phyloP scores from a whole-genome alignment of 2,888 invertebrate genomes.

The Trachelus tabidus region DNA sequence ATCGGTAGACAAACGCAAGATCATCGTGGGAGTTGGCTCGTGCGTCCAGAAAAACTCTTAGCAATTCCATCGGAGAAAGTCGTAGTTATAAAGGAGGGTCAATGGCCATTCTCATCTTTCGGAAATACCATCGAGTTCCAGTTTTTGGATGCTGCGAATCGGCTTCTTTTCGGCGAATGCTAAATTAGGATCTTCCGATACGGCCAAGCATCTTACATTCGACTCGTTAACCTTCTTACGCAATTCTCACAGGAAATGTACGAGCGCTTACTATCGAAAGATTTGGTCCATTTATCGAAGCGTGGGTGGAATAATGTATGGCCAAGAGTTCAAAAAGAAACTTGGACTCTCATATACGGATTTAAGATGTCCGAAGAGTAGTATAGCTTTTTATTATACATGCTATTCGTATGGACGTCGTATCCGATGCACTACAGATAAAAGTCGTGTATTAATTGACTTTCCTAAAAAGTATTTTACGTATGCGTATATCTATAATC shows the following conservation, averaged over 20 bases:
- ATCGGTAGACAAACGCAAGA: constrained; percentile 15
- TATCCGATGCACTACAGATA: background rate
- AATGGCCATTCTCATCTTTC: constrained; percentile 20
- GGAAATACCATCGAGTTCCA: background rate
- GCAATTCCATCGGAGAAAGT: constrained; percentile 30
- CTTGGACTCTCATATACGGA: background rate
- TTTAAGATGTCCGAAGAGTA: background rate
- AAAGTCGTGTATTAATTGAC: background rate
- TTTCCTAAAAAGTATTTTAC: background rate
- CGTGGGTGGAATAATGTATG: background rate
- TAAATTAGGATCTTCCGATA: background rate
- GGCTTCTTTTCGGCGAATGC: background rate
- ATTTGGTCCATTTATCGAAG: background rate
- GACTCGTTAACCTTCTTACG: background rate
- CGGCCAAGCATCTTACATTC: background rate
- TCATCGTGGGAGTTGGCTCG: constrained; percentile 23
- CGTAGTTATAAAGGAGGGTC: constrained; percentile 16
- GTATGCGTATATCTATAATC: background rate
- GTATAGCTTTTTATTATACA: background rate
- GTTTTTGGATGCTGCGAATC: background rate
- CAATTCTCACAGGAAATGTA: background rate
- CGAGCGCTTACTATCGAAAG: background rate
- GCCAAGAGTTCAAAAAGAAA: background rate
- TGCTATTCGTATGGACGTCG: background rate
- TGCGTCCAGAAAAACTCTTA: constrained; percentile 24